phyloP scores from a whole-genome alignment of 2,888 invertebrate genomes.

The Mimumesa dahlbomi region DNA sequence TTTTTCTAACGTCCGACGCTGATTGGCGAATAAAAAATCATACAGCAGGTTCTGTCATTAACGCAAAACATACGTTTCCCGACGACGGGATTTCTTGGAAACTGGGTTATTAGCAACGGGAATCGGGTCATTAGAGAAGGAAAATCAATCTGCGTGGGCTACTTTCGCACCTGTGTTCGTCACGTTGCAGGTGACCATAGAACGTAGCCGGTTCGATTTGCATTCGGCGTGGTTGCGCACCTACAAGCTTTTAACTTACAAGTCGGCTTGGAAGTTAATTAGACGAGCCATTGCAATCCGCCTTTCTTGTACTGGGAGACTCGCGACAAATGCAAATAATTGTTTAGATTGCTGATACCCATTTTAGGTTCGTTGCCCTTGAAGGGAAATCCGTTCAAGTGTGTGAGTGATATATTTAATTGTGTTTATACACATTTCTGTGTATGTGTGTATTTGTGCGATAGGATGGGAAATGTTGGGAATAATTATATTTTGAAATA shows the following conservation, averaged over 20 bases:
- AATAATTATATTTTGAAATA: no score
- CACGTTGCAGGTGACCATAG: neutral
- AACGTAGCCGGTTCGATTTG: neutral
- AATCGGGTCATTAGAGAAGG: conserved; percentile 35
- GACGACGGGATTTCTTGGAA: conserved; percentile 16
- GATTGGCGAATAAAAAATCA: neutral
- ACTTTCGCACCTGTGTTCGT: conserved; percentile 30
- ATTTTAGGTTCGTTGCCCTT: no score
- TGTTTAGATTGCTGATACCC: no score
- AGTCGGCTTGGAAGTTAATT: no score
- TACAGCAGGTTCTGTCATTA: neutral
- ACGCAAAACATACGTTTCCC: conserved; percentile 6
- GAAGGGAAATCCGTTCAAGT: no score
- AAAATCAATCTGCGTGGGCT: conserved; percentile 49
- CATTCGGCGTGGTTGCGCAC: neutral
- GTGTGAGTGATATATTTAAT: no score
- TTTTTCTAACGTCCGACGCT: neutral
- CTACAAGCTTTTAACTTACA: conserved; percentile 6
- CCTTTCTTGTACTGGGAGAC: no score
- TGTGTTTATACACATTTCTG: no score
- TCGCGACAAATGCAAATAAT: no score
- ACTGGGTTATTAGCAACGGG: conserved; percentile 35
- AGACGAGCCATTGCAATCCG: neutral
- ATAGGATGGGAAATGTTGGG: no score
- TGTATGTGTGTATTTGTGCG: no score